Evolutionary conservation across 64 coral and sea anemone species (phyloP), one percentile per base, ranked within the genome.

Genomic region (Montipora efflorescens): DNA sequence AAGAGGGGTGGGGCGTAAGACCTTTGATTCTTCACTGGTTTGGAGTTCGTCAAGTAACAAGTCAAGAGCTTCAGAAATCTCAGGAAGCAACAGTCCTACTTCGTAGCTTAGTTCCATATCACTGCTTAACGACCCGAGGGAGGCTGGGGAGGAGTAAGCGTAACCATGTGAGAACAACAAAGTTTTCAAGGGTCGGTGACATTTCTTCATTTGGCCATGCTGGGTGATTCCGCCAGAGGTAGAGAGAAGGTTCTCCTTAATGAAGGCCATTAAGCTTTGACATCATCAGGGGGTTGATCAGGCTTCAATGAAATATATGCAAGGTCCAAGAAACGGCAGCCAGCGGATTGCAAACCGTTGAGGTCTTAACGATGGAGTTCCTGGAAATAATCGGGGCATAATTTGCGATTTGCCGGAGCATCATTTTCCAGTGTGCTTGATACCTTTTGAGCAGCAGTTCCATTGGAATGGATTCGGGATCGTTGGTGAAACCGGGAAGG

Each of bases 141-240:
- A 91, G 79, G 23, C 19, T 69, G 9, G 90, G 67, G 68, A 82
- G 90, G 15, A 91, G 45, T 47, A 91, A 69, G 2, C 55, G 8
- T 7, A 93, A 43, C 92, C 84, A 93, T 0, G 83, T 93, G 10
- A 93, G 62, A 14, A 88, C 76, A 16, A 93, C 48, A 21, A 80
- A 76, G 16, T 92, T 92, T 48, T 85, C 72, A 5, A 91, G 79
- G 8, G 79, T 58, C 21, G 79, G 90, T 1, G 90, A 76, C 1
- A 76, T 50, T 48, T 92, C 79, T n/a, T 81, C 89, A 51, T 47
- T 1, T 73, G 78, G 0, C 90, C 90, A 48, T 91, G 53, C 5
- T 57, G 53, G 10, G 53, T 57, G 53, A 57, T 57, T 57, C 53
- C 0, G 78, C 80, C 82, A 3, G 90, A 15, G 7, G 5, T 75